These are phyloP conservation scores for Epinephelus malabaricus DNA, from an alignment of 2,797 vertebrate species.

Conservation along the genomic window DNA sequence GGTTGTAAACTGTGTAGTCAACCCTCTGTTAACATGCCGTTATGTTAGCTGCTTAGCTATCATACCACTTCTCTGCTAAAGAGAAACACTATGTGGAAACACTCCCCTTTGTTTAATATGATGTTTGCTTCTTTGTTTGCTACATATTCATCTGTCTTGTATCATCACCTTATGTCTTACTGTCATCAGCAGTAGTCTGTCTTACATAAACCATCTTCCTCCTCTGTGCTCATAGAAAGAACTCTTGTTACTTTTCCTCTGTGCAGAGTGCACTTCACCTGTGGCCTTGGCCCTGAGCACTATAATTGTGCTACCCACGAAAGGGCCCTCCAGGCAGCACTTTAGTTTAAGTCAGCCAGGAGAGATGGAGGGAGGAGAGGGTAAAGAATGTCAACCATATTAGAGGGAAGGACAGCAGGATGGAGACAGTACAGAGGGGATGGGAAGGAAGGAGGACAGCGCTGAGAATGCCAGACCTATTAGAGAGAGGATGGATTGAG, in stretches of 20 bases:
- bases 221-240: conserved; percentile 28
- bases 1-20: no score
- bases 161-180: conserved; percentile 21
- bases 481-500: conserved; percentile 60
- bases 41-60: no score
- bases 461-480: conserved; percentile 74
- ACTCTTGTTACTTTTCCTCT: conserved; percentile 56
- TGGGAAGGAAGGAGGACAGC: conserved; percentile 27
- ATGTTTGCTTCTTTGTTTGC: conserved; percentile 8
- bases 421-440: conserved; percentile 49
- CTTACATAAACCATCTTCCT: conserved; percentile 53
- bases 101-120: neutral
- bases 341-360: conserved; percentile 64
- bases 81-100: no score
- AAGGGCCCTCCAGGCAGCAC: conserved; percentile 68
- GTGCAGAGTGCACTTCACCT: conserved; percentile 74
- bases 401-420: conserved; percentile 63
- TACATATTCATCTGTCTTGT: conserved; percentile 19
- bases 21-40: no score
- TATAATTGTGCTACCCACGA: conserved; percentile 66
- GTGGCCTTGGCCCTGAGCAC: conserved; percentile 58
- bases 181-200: conserved; percentile 14
- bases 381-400: conserved; percentile 73
- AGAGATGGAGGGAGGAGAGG: conserved; percentile 60
- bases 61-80: no score